Evolutionary conservation across 2,888 invertebrate species (phyloP).

Genomic region (Calliscelio sp.): DNA sequence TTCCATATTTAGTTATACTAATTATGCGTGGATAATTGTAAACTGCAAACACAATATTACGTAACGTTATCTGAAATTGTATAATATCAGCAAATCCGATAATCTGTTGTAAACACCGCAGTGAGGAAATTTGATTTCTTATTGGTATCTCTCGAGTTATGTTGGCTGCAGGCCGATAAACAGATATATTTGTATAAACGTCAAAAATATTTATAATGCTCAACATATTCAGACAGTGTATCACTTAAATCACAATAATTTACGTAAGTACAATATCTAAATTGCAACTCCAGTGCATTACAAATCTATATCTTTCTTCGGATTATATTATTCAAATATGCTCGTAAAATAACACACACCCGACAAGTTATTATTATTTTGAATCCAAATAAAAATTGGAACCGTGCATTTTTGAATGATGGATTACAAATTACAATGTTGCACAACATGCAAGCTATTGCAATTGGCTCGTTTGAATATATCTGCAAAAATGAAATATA

Average conservation of each 20-base stretch:
- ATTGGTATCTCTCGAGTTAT: background rate
- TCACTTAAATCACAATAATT: background rate
- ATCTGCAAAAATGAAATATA: too few species aligned
- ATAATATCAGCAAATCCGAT: background rate
- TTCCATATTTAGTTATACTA: too few species aligned
- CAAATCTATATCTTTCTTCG: background rate
- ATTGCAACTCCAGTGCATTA: background rate
- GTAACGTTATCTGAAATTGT: background rate
- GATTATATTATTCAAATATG: background rate
- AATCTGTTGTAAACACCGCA: background rate
- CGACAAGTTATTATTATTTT: too few species aligned
- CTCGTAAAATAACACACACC: background rate
- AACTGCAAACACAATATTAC: background rate
- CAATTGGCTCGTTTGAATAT: too few species aligned
- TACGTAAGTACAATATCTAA: background rate
- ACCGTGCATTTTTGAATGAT: too few species aligned
- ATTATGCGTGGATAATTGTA: background rate
- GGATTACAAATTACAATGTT: too few species aligned
- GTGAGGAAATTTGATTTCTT: background rate
- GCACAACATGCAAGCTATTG: too few species aligned
- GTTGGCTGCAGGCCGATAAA: background rate
- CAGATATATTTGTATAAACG: background rate
- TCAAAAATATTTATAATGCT: background rate
- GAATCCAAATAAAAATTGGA: too few species aligned
- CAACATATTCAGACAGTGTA: background rate